Percentiles rank a stretch among this genome's conserved stretches.
phyloP scores from a whole-genome alignment of 1,140 invertebrate genomes.

The Meloidogyne hapla region DNA sequence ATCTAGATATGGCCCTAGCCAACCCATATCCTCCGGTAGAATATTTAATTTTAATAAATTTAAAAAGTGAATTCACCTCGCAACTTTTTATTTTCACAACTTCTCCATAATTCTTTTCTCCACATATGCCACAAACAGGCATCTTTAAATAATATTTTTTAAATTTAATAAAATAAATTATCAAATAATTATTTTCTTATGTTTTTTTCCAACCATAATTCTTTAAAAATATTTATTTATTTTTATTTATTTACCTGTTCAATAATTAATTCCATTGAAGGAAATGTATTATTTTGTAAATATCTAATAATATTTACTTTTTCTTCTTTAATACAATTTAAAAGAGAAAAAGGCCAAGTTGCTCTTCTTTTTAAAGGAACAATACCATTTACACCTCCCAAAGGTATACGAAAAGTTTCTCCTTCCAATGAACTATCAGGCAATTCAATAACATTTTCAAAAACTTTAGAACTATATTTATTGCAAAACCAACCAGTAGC shows the following conservation, averaged over 20 bases:
- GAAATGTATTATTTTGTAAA: neutral
- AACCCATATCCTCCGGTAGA: too few relatives aligned
- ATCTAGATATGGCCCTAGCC: too few relatives aligned
- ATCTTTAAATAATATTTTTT: neutral
- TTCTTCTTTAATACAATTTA: neutral
- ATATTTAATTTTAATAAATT: neutral
- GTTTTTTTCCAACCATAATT: too few relatives aligned
- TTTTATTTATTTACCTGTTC: neutral
- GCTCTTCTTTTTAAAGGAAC: neutral
- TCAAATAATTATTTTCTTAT: too few relatives aligned
- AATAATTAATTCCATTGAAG: constrained; percentile 3
- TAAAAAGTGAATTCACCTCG: too few relatives aligned
- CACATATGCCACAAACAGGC: neutral
- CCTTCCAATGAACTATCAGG: neutral
- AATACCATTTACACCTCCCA: neutral
- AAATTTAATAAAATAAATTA: too few relatives aligned
- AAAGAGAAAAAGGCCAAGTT: neutral
- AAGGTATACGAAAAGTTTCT: neutral
- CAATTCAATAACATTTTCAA: neutral
- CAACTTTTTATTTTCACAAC: neutral
- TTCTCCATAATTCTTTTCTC: neutral
- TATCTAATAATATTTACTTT: neutral
- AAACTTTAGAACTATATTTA: neutral
- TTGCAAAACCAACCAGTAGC: neutral
- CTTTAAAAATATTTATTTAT: too few relatives aligned